Evolutionary conservation across 2,888 invertebrate genomes (phyloP).

Genomic region (Drosophila algonquin): DNA sequence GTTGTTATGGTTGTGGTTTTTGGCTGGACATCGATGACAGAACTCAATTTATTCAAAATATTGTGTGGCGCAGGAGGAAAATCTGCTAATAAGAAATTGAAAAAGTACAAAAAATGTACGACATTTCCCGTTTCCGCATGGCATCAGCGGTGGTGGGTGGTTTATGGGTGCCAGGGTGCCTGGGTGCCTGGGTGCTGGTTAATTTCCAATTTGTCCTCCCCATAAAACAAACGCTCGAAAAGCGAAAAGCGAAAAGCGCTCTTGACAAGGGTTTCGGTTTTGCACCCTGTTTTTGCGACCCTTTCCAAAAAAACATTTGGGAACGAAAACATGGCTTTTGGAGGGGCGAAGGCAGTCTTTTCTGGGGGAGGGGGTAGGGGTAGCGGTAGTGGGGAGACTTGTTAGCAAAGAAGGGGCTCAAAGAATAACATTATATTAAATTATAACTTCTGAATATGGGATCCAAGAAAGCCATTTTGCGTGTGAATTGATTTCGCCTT

Average conservation of each 20-base stretch:
- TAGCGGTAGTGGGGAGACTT: too few relatives aligned
- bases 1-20: conserved; percentile 2
- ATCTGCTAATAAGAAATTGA: neutral
- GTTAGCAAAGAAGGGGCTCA: neutral
- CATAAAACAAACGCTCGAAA: neutral
- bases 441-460: neutral
- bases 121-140: neutral
- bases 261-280: conserved; percentile 1
- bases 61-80: neutral
- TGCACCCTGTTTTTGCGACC: neutral
- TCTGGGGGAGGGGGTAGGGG: neutral
- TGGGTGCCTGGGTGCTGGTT: neutral
- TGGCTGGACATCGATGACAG: conserved; percentile 1
- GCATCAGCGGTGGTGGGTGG: neutral
- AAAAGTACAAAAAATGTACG: neutral
- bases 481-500: neutral
- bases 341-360: neutral
- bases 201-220: neutral
- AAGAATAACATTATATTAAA: neutral
- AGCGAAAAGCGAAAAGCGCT: neutral
- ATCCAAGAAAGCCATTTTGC: neutral
- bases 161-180: too few relatives aligned
- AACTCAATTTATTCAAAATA: neutral
- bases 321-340: neutral
- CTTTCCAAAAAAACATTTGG: neutral